Percentiles rank a stretch among this genome's conserved stretches.
Evolutionary conservation across 1,140 invertebrate genomes (phyloP).

Genomic region (Dendrolimus kikuchii): DNA sequence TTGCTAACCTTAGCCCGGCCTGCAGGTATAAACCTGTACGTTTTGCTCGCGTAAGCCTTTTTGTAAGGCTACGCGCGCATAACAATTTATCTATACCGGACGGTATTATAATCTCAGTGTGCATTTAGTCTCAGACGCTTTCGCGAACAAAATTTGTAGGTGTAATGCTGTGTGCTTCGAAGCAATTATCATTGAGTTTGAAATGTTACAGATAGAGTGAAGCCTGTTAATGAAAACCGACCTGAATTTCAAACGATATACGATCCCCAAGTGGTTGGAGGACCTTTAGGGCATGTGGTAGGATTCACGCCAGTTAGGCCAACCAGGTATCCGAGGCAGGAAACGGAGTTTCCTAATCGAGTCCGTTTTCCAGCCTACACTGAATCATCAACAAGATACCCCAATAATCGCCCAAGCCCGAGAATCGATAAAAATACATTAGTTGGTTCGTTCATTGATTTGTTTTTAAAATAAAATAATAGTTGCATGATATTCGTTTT

Average conservation of each 20-base stretch:
- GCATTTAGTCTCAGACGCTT: too few relatives aligned
- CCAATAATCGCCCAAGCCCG: slow-evolving; percentile 20
- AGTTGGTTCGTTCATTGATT: slow-evolving; percentile 46
- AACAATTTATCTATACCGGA: too few relatives aligned
- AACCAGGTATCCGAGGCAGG: slow-evolving; percentile 12
- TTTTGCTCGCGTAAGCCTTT: too few relatives aligned
- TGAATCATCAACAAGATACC: slow-evolving; percentile 7
- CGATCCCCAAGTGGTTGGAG: slow-evolving; percentile 41
- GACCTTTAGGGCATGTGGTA: slow-evolving; percentile 32
- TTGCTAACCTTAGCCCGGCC: too few relatives aligned
- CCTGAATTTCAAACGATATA: slow-evolving; percentile 29
- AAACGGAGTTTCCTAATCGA: slow-evolving; percentile 2
- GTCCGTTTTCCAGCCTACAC: background rate
- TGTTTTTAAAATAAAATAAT: slow-evolving; percentile 41
- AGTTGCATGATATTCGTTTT: too few relatives aligned
- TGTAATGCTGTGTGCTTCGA: background rate
- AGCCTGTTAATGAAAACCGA: slow-evolving; percentile 43
- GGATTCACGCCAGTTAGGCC: slow-evolving; percentile 35
- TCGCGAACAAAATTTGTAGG: too few relatives aligned
- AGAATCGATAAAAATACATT: slow-evolving; percentile 20
- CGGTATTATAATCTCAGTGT: too few relatives aligned
- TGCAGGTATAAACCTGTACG: too few relatives aligned
- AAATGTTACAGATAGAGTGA: slow-evolving; percentile 39
- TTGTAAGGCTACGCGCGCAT: too few relatives aligned
- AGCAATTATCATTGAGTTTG: background rate